phyloP scores from a whole-genome alignment of 2,797 vertebrate genomes.

The Scyliorhinus canicula region DNA sequence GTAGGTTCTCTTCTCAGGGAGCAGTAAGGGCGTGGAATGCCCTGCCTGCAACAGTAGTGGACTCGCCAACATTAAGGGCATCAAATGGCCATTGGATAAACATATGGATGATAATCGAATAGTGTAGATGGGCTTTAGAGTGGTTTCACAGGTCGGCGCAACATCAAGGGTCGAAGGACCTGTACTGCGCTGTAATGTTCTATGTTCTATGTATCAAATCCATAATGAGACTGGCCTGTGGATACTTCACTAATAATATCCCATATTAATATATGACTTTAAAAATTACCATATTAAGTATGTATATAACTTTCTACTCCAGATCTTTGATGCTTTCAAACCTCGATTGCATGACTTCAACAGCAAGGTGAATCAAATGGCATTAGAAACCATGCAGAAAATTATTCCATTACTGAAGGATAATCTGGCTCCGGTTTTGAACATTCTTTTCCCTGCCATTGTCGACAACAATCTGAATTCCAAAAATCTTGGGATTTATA shows the following conservation, averaged over 20 bases:
- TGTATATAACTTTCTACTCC: constrained; percentile 40
- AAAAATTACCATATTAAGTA: constrained; percentile 42
- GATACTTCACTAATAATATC: background rate
- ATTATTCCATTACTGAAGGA: constrained; percentile 73
- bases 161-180: no score
- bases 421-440: constrained; percentile 74
- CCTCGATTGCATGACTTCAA: constrained; percentile 84
- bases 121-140: no score
- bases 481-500: constrained; percentile 78
- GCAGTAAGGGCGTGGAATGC: no score
- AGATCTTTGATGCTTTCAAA: constrained; percentile 89
- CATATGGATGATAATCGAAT: no score
- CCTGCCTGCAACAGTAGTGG: no score
- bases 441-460: constrained; percentile 80
- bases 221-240: background rate
- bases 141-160: no score
- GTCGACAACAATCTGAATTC: constrained; percentile 97
- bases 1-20: no score
- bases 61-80: no score
- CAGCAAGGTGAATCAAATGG: constrained; percentile 85
- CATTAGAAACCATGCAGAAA: constrained; percentile 77
- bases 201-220: background rate
- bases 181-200: no score
- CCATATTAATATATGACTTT: background rate
- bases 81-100: no score